Evolutionary conservation across 1,140 invertebrate genomes (phyloP).

Genomic region (Drosophila varians): DNA sequence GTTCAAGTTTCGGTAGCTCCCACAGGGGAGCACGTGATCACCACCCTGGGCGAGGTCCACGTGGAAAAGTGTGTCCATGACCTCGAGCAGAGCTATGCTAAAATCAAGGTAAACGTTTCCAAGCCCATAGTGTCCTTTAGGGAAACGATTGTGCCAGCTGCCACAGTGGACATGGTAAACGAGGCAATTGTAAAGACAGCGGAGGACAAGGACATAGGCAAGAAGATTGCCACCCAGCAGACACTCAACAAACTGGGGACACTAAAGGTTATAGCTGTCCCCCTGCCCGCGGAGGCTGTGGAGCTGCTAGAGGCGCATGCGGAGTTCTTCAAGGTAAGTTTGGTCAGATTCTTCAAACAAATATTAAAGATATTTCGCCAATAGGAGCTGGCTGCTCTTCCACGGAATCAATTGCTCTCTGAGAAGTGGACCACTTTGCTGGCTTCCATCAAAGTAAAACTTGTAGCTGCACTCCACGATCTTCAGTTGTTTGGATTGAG

Average conservation of each 20-base stretch:
- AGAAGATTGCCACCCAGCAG: constrained; percentile 86
- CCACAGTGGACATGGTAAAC: constrained; percentile 95
- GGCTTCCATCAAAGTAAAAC: constrained; percentile 86
- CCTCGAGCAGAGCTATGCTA: constrained; percentile 92
- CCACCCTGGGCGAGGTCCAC: constrained; percentile 98
- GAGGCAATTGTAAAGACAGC: constrained; percentile 90
- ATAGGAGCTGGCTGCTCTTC: constrained; percentile 53
- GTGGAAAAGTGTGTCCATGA: constrained; percentile 97
- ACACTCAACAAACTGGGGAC: constrained; percentile 90
- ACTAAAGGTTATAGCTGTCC: constrained; percentile 91
- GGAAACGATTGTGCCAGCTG: constrained; percentile 95
- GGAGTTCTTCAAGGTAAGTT: constrained; percentile 85
- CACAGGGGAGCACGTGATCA: constrained; percentile 97
- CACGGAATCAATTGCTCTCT: constrained; percentile 58
- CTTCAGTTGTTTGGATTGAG: constrained; percentile 62
- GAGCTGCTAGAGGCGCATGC: constrained; percentile 86
- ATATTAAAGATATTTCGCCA: neutral
- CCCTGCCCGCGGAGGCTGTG: constrained; percentile 90
- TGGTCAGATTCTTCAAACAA: neutral
- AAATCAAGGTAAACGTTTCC: constrained; percentile 95
- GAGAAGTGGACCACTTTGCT: constrained; percentile 60
- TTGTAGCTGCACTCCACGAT: constrained; percentile 86
- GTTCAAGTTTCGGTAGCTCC: constrained; percentile 95
- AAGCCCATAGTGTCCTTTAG: constrained; percentile 98
- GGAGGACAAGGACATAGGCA: constrained; percentile 84